phyloP scores from a whole-genome alignment of 2,113 vertebrate species.

The Nothocercus julius region DNA sequence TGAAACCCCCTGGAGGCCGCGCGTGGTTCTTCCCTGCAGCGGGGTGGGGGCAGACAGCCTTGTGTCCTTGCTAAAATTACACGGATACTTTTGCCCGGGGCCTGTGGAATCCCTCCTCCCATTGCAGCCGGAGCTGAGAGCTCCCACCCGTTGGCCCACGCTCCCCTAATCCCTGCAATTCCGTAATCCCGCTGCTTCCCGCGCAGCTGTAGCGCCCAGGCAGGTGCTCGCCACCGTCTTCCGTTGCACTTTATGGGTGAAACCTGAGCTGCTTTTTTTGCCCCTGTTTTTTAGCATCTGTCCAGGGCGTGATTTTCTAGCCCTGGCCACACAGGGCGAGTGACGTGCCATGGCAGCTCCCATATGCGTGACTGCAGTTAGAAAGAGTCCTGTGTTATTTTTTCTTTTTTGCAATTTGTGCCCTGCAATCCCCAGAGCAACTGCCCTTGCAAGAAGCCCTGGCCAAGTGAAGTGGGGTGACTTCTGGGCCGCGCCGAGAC shows the following conservation, averaged over 20 bases:
- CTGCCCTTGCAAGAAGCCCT: too few species aligned
- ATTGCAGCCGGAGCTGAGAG: too few species aligned
- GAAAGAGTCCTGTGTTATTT: background rate
- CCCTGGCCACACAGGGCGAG: rapidly evolving
- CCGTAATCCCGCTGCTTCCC: too few species aligned
- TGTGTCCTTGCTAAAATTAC: too few species aligned
- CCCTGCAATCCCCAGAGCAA: too few species aligned
- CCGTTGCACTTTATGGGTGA: background rate
- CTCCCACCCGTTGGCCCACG: too few species aligned
- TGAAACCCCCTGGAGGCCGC: background rate
- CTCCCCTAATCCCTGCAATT: too few species aligned
- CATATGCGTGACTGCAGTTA: constrained; percentile 2
- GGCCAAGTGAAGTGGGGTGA: too few species aligned
- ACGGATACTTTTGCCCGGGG: background rate
- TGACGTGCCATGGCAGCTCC: constrained; percentile 22
- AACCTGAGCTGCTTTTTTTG: background rate
- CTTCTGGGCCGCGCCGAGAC: background rate
- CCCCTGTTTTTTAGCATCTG: background rate
- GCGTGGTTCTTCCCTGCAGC: background rate
- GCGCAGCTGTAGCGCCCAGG: too few species aligned
- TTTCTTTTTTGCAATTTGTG: too few species aligned
- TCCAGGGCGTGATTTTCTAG: constrained; percentile 23
- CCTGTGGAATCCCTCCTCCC: background rate
- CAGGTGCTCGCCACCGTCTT: background rate
- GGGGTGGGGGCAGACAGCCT: background rate